Evolutionary conservation across 2,113 vertebrate genomes (phyloP).

Genomic region (Oreochromis niloticus): DNA sequence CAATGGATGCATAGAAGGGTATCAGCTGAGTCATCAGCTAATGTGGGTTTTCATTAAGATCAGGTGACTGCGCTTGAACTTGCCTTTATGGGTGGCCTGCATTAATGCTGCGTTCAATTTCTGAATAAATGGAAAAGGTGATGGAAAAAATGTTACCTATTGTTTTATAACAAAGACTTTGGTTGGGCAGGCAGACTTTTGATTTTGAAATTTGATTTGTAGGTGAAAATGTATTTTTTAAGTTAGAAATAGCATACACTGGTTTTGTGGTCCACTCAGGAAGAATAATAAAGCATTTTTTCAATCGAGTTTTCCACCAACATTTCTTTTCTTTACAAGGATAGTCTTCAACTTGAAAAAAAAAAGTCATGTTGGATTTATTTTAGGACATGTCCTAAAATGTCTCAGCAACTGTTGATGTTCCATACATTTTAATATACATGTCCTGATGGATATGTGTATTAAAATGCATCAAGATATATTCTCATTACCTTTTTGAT

Average conservation of each 20-base stretch:
- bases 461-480: not conserved
- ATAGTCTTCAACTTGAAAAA: too few relatives aligned
- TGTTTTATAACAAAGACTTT: too few relatives aligned
- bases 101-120: not conserved
- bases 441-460: not conserved
- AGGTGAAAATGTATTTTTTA: not conserved
- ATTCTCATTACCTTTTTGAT: not conserved
- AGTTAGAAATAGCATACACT: not conserved
- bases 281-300: not conserved
- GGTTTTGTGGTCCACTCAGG: not conserved
- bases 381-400: not conserved
- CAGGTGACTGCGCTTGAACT: not conserved
- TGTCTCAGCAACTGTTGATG: not conserved
- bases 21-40: not conserved
- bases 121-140: too few relatives aligned
- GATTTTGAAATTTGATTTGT: too few relatives aligned
- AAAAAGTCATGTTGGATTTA: not conserved
- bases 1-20: not conserved
- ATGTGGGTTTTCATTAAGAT: not conserved
- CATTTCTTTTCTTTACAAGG: too few relatives aligned
- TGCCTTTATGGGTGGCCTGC: not conserved
- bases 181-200: too few relatives aligned
- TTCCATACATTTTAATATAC: not conserved
- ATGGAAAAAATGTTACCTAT: too few relatives aligned
- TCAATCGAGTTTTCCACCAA: not conserved